These are phyloP conservation scores for Plagiodera versicolora DNA, from an alignment of 2,888 invertebrate species.

Conservation along the genomic window DNA sequence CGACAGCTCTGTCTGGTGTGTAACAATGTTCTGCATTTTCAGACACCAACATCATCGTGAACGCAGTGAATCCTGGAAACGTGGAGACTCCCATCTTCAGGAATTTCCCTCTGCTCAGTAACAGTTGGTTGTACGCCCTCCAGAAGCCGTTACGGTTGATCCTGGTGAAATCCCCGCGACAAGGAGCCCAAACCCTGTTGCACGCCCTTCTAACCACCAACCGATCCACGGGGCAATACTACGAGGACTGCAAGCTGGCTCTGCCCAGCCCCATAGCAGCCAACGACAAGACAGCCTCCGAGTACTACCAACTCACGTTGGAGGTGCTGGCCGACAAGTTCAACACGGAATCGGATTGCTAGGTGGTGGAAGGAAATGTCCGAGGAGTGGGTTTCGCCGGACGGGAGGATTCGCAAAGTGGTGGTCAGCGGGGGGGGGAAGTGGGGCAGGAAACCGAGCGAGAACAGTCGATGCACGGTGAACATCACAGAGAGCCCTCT, in stretches of 20 bases:
- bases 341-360: constrained; percentile 50
- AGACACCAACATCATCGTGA: constrained; percentile 52
- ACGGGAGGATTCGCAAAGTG: constrained; percentile 48
- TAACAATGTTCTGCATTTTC: constrained; percentile 37
- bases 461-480: constrained; percentile 48
- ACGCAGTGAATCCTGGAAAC: constrained; percentile 56
- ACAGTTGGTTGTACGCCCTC: constrained; percentile 47
- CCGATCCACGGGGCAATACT: constrained; percentile 50
- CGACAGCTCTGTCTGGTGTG: too few relatives aligned
- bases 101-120: constrained; percentile 49
- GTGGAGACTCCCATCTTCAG: constrained; percentile 54
- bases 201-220: constrained; percentile 51
- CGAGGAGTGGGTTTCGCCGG: constrained; percentile 47
- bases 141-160: constrained; percentile 52
- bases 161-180: constrained; percentile 50
- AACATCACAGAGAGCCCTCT: constrained; percentile 39
- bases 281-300: constrained; percentile 43
- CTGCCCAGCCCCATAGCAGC: constrained; percentile 46
- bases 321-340: constrained; percentile 46
- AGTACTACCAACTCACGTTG: constrained; percentile 49
- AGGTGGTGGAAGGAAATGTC: constrained; percentile 29
- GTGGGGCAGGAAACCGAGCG: constrained; percentile 49
- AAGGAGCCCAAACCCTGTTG: constrained; percentile 54
- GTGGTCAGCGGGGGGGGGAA: constrained; percentile 41
- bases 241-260: constrained; percentile 48